These are phyloP conservation scores for Protobothrops flavoviridis DNA, from an alignment of 2,113 vertebrate species.

Conservation along the genomic window DNA sequence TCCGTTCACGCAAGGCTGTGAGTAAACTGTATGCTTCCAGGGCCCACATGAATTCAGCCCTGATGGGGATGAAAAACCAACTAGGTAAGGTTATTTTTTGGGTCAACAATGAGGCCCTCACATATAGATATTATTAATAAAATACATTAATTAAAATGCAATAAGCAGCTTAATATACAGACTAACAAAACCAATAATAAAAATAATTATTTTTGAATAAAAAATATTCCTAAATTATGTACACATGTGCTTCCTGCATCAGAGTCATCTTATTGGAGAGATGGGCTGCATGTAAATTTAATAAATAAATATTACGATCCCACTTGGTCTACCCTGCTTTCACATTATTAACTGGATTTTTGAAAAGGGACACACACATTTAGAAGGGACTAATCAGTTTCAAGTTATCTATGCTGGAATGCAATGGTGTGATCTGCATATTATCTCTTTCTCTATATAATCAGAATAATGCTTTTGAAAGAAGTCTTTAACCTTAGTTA, in stretches of 20 bases:
- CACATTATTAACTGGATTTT: not conserved
- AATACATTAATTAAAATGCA: not conserved
- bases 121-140: not conserved
- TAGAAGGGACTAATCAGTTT: not conserved
- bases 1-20: conserved; percentile 86
- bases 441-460: not conserved
- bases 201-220: not conserved
- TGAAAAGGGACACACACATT: not conserved
- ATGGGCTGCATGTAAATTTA: not conserved
- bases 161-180: no score
- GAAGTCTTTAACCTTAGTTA: not conserved
- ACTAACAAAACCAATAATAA: not conserved
- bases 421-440: not conserved
- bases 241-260: not conserved
- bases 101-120: not conserved
- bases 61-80: conserved; percentile 98
- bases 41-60: conserved; percentile 97
- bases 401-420: not conserved
- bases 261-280: not conserved
- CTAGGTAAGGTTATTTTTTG: conserved; percentile 77
- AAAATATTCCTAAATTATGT: not conserved
- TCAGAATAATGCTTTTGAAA: not conserved
- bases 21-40: conserved; percentile 92
- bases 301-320: not conserved
- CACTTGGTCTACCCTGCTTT: not conserved